phyloP scores from a whole-genome alignment of 2,113 vertebrate species.

The Sinocyclocheilus rhinocerous region DNA sequence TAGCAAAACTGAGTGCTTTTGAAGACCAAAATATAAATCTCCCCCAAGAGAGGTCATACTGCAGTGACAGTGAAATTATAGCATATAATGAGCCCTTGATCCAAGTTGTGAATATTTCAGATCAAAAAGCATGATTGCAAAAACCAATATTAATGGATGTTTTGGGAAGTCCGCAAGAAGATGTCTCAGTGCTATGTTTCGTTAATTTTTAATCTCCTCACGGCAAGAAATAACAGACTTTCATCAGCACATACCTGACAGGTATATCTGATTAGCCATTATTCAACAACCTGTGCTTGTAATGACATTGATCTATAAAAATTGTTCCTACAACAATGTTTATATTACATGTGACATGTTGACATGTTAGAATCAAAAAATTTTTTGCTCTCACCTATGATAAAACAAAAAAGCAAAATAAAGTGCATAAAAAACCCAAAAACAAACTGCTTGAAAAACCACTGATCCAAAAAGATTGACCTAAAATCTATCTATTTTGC shows the following conservation, averaged over 20 bases:
- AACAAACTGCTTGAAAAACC: background rate
- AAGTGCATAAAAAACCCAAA: background rate
- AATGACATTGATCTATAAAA: no score
- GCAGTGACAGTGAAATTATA: background rate
- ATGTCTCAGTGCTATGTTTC: background rate
- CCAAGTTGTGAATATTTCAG: background rate
- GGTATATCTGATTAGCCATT: background rate
- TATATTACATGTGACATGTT: no score
- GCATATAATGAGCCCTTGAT: background rate
- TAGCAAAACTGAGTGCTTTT: background rate
- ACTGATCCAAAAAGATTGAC: background rate
- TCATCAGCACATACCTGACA: background rate
- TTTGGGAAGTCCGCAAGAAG: background rate
- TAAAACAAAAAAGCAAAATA: background rate
- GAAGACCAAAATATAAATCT: background rate
- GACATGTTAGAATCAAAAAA: background rate
- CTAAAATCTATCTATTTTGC: background rate
- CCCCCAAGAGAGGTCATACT: background rate
- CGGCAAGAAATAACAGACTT: background rate
- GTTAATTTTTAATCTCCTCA: constrained; percentile 12
- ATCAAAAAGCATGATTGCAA: constrained; percentile 9
- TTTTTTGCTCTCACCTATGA: background rate
- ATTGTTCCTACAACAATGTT: no score
- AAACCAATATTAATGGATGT: background rate
- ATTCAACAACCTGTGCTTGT: no score